Evolutionary conservation across 2,797 vertebrate species (phyloP).

Genomic region (Chaenodraco wilsoni): DNA sequence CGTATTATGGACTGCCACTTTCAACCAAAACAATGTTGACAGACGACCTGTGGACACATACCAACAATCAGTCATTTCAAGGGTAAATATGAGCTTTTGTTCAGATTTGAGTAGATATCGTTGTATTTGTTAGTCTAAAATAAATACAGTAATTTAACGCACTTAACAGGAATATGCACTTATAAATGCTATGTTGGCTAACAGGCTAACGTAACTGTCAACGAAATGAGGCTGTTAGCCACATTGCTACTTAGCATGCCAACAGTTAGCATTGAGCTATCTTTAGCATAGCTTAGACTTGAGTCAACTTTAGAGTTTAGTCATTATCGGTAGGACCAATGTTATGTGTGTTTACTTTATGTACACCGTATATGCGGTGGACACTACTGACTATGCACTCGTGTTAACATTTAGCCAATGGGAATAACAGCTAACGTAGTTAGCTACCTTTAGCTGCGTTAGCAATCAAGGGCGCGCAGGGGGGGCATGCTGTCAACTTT

Average conservation of each 20-base stretch:
- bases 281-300: slow-evolving; percentile 15
- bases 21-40: slow-evolving; percentile 85
- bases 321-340: rapidly evolving
- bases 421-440: slow-evolving; percentile 3
- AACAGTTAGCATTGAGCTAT: slow-evolving; percentile 50
- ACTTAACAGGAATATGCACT: neutral
- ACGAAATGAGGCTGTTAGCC: slow-evolving; percentile 42
- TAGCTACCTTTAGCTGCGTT: slow-evolving; percentile 40
- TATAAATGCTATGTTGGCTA: slow-evolving; percentile 26
- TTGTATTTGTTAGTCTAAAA: rapidly evolving
- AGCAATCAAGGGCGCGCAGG: slow-evolving; percentile 60
- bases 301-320: neutral
- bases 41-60: slow-evolving; percentile 74
- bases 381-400: rapidly evolving
- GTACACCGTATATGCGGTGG: rapidly evolving
- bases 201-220: slow-evolving; percentile 49
- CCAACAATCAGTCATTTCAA: slow-evolving; percentile 64
- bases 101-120: neutral
- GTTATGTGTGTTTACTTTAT: neutral
- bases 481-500: slow-evolving; percentile 52
- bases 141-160: rapidly evolving
- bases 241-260: slow-evolving; percentile 52
- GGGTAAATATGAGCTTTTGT: slow-evolving; percentile 72
- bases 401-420: neutral
- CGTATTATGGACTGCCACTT: slow-evolving; percentile 69